Evolutionary conservation across 2,797 vertebrate genomes (phyloP).

Genomic region (Intellagama lesueurii): DNA sequence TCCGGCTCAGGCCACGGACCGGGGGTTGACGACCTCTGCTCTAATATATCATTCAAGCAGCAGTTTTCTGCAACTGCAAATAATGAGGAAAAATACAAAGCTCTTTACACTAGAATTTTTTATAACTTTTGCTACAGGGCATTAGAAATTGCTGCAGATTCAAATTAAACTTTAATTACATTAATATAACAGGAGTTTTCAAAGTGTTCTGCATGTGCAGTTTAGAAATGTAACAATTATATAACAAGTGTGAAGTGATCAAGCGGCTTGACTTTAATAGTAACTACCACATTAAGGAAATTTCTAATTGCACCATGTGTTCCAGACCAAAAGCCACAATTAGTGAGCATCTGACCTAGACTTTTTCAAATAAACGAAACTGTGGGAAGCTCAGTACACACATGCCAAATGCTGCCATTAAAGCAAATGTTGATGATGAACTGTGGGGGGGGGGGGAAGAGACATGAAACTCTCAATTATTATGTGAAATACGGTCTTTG

Average conservation of each 20-base stretch:
- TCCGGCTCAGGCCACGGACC: no score
- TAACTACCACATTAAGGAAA: conserved; percentile 65
- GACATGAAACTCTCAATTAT: conserved; percentile 25
- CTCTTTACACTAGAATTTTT: conserved; percentile 38
- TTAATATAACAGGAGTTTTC: conserved; percentile 65
- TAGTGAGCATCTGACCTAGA: conserved; percentile 57
- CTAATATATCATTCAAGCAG: neutral
- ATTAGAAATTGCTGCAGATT: conserved; percentile 46
- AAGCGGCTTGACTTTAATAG: conserved; percentile 65
- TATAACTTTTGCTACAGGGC: conserved; percentile 48
- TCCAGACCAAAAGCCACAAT: conserved; percentile 65
- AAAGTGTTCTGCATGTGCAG: conserved; percentile 65
- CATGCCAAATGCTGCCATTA: conserved; percentile 46
- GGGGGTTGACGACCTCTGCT: neutral
- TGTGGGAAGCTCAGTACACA: conserved; percentile 42
- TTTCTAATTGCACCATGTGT: conserved; percentile 64
- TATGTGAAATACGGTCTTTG: conserved; percentile 15
- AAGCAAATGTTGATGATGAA: conserved; percentile 33
- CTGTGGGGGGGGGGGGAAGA: conserved; percentile 16
- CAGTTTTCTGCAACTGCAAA: conserved; percentile 12
- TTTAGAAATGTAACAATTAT: conserved; percentile 66
- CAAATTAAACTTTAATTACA: conserved; percentile 71
- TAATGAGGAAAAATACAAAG: conserved; percentile 13
- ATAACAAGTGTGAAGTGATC: conserved; percentile 56
- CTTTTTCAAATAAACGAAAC: conserved; percentile 61